Conservation (phyloP, 37 sponge, comb jelly and placozoan species). For the Bolinopsis microptera region DNA sequence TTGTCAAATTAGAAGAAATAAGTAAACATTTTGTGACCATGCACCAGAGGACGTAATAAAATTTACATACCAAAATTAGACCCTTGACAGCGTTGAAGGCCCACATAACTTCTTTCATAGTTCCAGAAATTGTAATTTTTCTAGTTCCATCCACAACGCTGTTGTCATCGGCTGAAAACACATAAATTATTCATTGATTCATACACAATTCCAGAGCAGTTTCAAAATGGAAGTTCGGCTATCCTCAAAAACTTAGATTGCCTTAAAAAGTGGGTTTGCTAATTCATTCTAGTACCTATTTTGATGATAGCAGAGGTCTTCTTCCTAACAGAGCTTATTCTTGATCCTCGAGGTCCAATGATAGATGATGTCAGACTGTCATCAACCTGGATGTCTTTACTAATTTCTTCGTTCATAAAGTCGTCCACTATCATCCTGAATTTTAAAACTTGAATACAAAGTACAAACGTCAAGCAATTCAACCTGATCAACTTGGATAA, state of each 20-base stretch:
- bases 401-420: slow-evolving; percentile 51
- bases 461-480: neutral
- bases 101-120: slow-evolving; percentile 62
- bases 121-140: slow-evolving; percentile 8
- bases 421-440: slow-evolving; percentile 47
- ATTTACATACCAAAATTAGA: slow-evolving; percentile 33
- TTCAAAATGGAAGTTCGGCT: too few relatives aligned
- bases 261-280: too few relatives aligned
- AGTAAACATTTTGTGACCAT: neutral
- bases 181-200: too few relatives aligned
- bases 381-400: slow-evolving; percentile 3
- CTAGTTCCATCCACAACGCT: neutral
- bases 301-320: slow-evolving; percentile 46
- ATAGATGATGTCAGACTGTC: neutral
- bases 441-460: too few relatives aligned
- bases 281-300: too few relatives aligned
- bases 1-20: neutral
- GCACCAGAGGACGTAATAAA: neutral
- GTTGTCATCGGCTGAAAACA: neutral
- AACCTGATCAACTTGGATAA: neutral
- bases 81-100: slow-evolving; percentile 36
- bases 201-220: too few relatives aligned
- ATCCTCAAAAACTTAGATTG: too few relatives aligned
- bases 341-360: slow-evolving; percentile 32
- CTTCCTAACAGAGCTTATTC: neutral